Base-by-base conservation (phyloP, 2,888 invertebrate genomes). In the Thyatira batis region DNA sequence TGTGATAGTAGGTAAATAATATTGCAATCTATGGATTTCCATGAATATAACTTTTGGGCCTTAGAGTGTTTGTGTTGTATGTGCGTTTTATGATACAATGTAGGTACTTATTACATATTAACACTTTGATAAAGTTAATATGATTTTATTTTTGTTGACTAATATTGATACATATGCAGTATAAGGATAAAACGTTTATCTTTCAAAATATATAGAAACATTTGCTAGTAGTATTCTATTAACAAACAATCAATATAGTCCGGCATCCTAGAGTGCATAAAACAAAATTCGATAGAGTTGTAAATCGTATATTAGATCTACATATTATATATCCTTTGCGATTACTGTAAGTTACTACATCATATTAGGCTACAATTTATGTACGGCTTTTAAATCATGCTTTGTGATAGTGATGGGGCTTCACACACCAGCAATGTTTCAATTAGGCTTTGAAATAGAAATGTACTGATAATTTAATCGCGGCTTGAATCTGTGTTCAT, bases 341-440 rank as follows among this genome's bases (percentile, higher is more conserved):
- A 23, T 6, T 4, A 23, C 3, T 23, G 23, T 23, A 4, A 23
- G 6, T 23, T 6, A 23, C 23, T 4, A 4, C 6, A 3, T 17
- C 39, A 39, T 8, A 39, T 39, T 39, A 39, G 39, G 17, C 39
- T 39, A 4, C 39, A 39, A 39, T 39, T 8, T 13, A 39, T 39
- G 39, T 13, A 39, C 13, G 17, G 17, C 39, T 39, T 39, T 8
- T n/a, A 39, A 39, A 17, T 39, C 8, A 39, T 39, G 70, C 66
- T 72, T 69, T 67, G 65, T 67, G 60, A 54, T 62, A 52, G 67
- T 68, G 75, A 71, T 68, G 63, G 68, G 64, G 58, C 62, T 61
- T 66, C 62, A 60, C 61, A 63, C 57, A 60, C 68, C 57, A 62
- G 66, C 67, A 66, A 68, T 70, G 69, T 66, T 62, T 69, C 72